Percentiles rank a stretch among this genome's conserved stretches.
Evolutionary conservation across 2,888 invertebrate species (phyloP).

Genomic region (Entomobrya proxima): DNA sequence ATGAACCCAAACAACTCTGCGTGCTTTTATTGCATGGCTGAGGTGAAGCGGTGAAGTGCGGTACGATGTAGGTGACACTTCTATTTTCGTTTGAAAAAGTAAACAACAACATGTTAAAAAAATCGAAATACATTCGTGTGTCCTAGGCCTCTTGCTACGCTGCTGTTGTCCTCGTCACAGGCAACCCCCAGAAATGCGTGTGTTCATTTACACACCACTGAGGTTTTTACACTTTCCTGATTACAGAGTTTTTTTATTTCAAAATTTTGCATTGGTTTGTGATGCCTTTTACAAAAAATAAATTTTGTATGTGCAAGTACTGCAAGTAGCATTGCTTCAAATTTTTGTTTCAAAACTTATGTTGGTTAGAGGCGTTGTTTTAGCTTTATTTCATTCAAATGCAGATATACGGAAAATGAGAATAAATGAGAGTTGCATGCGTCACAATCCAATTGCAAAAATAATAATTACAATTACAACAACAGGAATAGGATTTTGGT

Average conservation of each 20-base stretch:
- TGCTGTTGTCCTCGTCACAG: background rate
- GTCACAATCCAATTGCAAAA: constrained; percentile 31
- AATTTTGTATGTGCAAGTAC: no score
- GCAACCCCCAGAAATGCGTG: constrained; percentile 25
- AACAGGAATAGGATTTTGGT: constrained; percentile 48
- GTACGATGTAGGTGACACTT: background rate
- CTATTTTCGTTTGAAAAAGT: background rate
- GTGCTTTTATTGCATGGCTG: background rate
- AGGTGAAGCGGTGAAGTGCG: background rate
- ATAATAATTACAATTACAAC: constrained; percentile 27
- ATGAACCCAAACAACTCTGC: background rate
- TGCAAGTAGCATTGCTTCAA: no score
- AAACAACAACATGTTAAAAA: background rate
- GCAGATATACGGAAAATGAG: background rate
- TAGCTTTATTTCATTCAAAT: no score
- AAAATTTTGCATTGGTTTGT: background rate
- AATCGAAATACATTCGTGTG: background rate
- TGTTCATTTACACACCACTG: constrained; percentile 42
- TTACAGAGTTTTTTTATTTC: background rate
- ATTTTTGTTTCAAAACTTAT: no score
- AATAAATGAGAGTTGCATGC: constrained; percentile 26
- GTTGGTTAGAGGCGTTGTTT: no score
- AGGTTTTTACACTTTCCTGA: constrained; percentile 40
- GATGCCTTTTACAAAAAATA: background rate
- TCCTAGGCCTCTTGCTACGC: background rate